Base-by-base conservation (phyloP, 2,113 vertebrate species). In the Pardalotus punctatus region DNA sequence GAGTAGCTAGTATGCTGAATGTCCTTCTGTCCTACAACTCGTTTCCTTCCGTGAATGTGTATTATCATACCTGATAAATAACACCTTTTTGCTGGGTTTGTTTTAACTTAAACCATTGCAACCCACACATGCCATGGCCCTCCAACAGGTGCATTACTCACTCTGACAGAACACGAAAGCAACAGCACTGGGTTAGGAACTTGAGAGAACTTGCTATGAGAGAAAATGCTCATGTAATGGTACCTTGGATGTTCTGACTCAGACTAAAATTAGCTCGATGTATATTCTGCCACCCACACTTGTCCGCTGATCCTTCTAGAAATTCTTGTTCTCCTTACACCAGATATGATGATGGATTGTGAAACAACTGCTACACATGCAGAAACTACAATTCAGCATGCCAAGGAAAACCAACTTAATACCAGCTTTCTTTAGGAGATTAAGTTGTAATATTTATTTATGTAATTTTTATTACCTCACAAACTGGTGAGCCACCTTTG, bases 21-120 rank as follows among this genome's bases (percentile, higher is more conserved):
- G 3, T 31, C 33, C 3, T 24, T 73, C 42, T 33, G 64, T 22
- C 38, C 51, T 29, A 27, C 6, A 71, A n/a, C 8, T 71, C 5
- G 0, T 69, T 23, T 90, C 42, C 25, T 58, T 62, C 28, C 45
- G 36, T 24, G 50, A 80, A 81, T 0, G 0, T 8, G 10, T 48
- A 31, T n/a, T 35, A 40, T 27, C 25, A 31, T 3, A 43, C 2
- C 56, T 58, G 13, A 21, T 57, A 64, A 67, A 4, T 15, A 42
- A 33, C 12, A 54, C 12, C 7, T 16, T 38, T 27, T 10, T 25
- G 11, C 22, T 29, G 35, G 12, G 31, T 24, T 69, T 54, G 15
- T 9, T 72, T 88, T 56, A 31, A 38, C 13, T 47, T 11, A 89
- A 79, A 67, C 10, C 22, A 67, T 1, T 54, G 42, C 50, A 61